Conservation (phyloP, 1,140 invertebrate genomes). For the Dreissena polymorpha region DNA sequence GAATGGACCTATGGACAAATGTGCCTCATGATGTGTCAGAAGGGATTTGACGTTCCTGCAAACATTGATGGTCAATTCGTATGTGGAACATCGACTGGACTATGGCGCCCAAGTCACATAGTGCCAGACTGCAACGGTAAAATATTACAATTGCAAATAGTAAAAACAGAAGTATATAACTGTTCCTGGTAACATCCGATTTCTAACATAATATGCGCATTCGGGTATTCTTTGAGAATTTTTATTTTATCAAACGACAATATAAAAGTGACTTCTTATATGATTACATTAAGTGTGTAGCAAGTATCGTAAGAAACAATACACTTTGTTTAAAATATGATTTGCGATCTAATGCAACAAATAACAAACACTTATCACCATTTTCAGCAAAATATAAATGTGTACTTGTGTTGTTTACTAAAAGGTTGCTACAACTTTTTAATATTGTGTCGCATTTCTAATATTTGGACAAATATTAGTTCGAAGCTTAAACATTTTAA, state of each 20-base stretch:
- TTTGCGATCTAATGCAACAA: too few species aligned
- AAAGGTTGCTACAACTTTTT: too few species aligned
- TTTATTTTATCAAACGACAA: too few species aligned
- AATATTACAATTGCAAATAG: background rate
- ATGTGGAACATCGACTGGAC: slow-evolving; percentile 31
- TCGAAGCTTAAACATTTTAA: too few species aligned
- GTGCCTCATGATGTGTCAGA: slow-evolving; percentile 44
- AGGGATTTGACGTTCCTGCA: slow-evolving; percentile 31
- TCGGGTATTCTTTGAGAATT: background rate
- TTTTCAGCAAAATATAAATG: too few species aligned
- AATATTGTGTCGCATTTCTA: too few species aligned
- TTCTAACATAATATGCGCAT: background rate
- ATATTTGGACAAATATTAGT: too few species aligned
- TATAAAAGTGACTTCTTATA: too few species aligned
- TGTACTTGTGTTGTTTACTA: too few species aligned
- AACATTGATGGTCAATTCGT: slow-evolving; percentile 40
- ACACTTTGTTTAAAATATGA: too few species aligned
- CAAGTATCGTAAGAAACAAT: too few species aligned
- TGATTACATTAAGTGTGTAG: background rate
- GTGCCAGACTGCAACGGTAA: slow-evolving; percentile 43
- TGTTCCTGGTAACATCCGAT: background rate
- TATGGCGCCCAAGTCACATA: slow-evolving; percentile 30
- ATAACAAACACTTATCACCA: too few species aligned
- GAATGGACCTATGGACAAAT: slow-evolving; percentile 28
- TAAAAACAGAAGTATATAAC: background rate